phyloP scores from a whole-genome alignment of 2,888 invertebrate species.

The Neuroscelio doddi region DNA sequence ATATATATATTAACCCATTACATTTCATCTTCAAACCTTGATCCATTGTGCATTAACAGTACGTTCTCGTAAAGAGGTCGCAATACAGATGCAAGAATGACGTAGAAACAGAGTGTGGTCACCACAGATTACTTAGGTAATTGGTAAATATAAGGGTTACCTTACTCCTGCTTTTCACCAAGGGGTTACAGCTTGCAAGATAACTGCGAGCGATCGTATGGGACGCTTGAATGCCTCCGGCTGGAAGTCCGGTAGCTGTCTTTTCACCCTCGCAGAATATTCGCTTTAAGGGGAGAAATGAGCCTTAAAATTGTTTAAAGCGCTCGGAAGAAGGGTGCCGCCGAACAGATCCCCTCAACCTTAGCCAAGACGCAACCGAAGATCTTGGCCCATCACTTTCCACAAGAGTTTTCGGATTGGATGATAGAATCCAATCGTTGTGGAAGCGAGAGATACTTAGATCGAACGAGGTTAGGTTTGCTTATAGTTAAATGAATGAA shows the following conservation, averaged over 20 bases:
- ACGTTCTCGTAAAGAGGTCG: constrained; percentile 48
- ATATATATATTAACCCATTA: too few relatives aligned
- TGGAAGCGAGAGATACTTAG: not conserved
- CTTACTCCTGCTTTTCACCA: constrained; percentile 57
- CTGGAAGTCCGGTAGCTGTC: constrained; percentile 46
- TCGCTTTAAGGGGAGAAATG: constrained; percentile 72
- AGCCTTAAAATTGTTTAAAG: constrained; percentile 73
- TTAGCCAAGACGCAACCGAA: constrained; percentile 11
- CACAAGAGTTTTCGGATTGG: not conserved
- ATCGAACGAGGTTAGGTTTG: not conserved
- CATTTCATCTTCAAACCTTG: too few relatives aligned
- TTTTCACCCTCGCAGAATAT: constrained; percentile 63
- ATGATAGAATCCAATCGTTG: not conserved
- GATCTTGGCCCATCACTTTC: not conserved
- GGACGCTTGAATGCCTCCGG: constrained; percentile 57
- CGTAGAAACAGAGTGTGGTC: constrained; percentile 60
- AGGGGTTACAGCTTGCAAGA: constrained; percentile 56
- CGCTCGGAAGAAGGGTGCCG: constrained; percentile 61
- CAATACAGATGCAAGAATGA: constrained; percentile 56
- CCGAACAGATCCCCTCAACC: constrained; percentile 56
- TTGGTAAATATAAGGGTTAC: constrained; percentile 71
- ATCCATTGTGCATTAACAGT: too few relatives aligned
- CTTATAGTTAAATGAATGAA: not conserved
- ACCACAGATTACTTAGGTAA: constrained; percentile 72
- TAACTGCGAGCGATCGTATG: constrained; percentile 46